These are phyloP conservation scores for Kryptolebias ocellatus DNA, from an alignment of 2,797 vertebrate species.

Conservation along the genomic window DNA sequence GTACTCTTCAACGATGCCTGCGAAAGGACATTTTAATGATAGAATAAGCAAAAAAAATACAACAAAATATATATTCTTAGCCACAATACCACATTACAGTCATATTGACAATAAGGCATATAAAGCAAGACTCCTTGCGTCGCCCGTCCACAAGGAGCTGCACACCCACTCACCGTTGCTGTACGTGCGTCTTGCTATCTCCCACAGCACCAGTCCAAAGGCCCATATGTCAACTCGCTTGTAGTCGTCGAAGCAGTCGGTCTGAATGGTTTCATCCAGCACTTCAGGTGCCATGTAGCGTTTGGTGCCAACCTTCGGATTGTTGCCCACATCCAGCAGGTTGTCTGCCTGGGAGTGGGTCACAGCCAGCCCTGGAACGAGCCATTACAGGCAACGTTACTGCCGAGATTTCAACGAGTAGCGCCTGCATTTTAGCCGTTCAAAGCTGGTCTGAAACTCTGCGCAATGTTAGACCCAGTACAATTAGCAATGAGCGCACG, in stretches of 20 bases:
- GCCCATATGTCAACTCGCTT: slow-evolving; percentile 89
- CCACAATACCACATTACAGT: too few species aligned
- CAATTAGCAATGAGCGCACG: too few species aligned
- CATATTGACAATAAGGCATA: neutral
- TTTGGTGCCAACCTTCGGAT: slow-evolving; percentile 88
- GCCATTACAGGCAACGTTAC: neutral
- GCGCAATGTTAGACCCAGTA: too few species aligned
- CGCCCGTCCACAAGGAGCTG: neutral
- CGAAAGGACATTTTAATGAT: neutral
- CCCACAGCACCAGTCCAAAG: slow-evolving; percentile 87
- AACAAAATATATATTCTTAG: neutral
- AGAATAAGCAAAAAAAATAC: neutral
- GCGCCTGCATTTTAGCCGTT: neutral
- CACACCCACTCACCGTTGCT: slow-evolving; percentile 80
- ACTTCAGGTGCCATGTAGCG: slow-evolving; percentile 88
- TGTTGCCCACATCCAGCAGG: slow-evolving; percentile 86
- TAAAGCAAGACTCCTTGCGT: neutral
- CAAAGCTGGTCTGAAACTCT: too few species aligned
- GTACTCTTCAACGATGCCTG: slow-evolving; percentile 88
- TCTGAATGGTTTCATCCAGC: slow-evolving; percentile 86
- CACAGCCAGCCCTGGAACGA: slow-evolving; percentile 81
- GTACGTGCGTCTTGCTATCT: slow-evolving; percentile 84
- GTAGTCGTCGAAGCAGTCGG: slow-evolving; percentile 86
- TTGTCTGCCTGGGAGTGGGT: slow-evolving; percentile 86
- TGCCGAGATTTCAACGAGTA: neutral